Conservation (phyloP, 2,797 vertebrate genomes). For the Hypotaenidia philippensis region DNA sequence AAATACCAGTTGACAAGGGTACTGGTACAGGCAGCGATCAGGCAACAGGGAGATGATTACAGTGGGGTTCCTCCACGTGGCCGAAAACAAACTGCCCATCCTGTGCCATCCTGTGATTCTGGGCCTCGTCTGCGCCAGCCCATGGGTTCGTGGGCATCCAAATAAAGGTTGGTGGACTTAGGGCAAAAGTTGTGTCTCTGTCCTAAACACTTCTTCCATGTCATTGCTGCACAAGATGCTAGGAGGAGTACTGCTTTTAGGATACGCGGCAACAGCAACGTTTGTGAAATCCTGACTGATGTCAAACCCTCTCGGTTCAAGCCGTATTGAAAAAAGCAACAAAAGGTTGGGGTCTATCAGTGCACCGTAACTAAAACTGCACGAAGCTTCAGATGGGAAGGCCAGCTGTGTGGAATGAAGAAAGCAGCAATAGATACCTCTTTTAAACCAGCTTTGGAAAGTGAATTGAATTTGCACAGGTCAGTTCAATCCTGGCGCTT, state of each 20-base stretch:
- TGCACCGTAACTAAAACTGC: neutral
- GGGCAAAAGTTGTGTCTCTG: neutral
- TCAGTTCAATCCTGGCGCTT: neutral
- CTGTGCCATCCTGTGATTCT: neutral
- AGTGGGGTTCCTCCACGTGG: neutral
- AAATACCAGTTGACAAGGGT: neutral
- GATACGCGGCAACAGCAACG: neutral
- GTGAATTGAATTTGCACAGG: neutral
- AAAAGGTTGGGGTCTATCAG: neutral
- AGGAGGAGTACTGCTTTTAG: neutral
- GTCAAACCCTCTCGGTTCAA: neutral
- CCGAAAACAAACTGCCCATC: neutral
- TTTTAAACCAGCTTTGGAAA: constrained; percentile 2
- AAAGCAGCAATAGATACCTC: neutral
- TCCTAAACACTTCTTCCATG: neutral
- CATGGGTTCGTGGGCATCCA: neutral
- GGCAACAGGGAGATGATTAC: neutral
- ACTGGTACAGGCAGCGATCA: neutral
- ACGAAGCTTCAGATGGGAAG: neutral
- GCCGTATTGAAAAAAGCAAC: neutral
- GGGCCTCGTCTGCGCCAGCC: rapidly evolving
- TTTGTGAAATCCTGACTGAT: neutral
- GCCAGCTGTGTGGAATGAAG: neutral
- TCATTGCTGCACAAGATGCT: neutral
- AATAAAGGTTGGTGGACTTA: neutral